Evolutionary conservation across 2,888 invertebrate species (phyloP).

Genomic region (Adelphocoris suturalis): DNA sequence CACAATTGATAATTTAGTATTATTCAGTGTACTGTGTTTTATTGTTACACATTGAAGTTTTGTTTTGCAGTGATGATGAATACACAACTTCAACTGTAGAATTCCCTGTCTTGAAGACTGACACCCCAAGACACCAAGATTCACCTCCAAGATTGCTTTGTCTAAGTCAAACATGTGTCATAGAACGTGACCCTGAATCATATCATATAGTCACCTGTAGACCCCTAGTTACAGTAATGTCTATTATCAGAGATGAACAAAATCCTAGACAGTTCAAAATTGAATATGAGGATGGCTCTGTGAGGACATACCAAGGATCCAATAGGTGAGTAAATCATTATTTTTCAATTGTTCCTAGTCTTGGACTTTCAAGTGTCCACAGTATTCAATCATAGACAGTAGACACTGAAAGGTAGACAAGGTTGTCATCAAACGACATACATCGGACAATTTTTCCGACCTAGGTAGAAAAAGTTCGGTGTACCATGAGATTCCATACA

Average conservation of each 20-base stretch:
- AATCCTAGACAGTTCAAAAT: constrained; percentile 96
- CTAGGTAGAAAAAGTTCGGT: no score
- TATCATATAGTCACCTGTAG: constrained; percentile 95
- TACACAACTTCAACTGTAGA: constrained; percentile 97
- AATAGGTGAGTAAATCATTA: constrained; percentile 84
- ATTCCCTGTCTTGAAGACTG: constrained; percentile 96
- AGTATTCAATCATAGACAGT: no score
- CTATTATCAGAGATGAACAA: constrained; percentile 91
- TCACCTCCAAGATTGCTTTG: constrained; percentile 93
- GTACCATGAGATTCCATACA: no score
- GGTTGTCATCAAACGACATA: no score
- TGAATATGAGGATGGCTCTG: constrained; percentile 95
- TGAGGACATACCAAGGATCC: constrained; percentile 92
- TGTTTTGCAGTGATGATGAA: constrained; percentile 90
- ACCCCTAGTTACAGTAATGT: constrained; percentile 91
- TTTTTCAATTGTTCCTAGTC: not conserved
- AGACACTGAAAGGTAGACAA: no score
- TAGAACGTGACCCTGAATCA: constrained; percentile 98
- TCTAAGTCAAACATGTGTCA: constrained; percentile 94
- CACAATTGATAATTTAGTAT: no score
- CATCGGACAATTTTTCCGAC: no score
- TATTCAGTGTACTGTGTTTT: no score
- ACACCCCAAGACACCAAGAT: constrained; percentile 89
- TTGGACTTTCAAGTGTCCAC: no score
- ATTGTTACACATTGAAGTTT: not conserved